phyloP scores from a whole-genome alignment of 2,797 vertebrate species.

The Coilia nasus region DNA sequence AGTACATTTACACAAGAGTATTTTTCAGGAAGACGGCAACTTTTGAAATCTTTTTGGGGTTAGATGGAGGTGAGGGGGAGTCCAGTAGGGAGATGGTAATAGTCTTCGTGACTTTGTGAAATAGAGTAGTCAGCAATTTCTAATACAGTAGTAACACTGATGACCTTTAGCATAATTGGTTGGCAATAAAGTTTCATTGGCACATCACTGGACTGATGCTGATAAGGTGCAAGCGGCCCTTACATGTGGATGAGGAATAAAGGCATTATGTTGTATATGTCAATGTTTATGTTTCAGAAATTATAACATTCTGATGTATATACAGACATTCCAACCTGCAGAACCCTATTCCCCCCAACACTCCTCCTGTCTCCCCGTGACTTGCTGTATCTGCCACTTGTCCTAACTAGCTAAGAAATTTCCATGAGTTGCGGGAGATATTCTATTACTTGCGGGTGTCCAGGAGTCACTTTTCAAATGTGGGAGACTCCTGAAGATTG shows the following conservation, averaged over 20 bases:
- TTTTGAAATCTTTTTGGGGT: not conserved
- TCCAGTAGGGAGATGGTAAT: not conserved
- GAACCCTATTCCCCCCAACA: too few species aligned
- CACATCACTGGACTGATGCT: not conserved
- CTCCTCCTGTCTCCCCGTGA: too few species aligned
- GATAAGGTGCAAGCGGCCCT: not conserved
- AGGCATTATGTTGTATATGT: not conserved
- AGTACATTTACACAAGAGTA: constrained; percentile 21
- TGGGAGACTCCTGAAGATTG: too few species aligned
- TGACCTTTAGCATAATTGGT: constrained; percentile 29
- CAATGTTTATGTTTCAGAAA: not conserved
- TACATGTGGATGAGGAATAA: not conserved
- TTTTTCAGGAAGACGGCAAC: constrained; percentile 15
- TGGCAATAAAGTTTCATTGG: constrained; percentile 16
- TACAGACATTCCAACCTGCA: not conserved
- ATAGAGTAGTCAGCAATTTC: not conserved
- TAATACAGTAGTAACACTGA: constrained; percentile 25
- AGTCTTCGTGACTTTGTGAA: not conserved
- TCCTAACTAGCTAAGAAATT: too few species aligned
- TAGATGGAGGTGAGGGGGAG: not conserved
- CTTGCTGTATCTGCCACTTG: too few species aligned
- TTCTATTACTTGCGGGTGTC: too few species aligned
- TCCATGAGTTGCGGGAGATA: too few species aligned
- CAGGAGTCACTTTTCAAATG: too few species aligned
- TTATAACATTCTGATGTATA: not conserved